phyloP scores from a whole-genome alignment of 2,888 invertebrate species.

The Erebia ligea region DNA sequence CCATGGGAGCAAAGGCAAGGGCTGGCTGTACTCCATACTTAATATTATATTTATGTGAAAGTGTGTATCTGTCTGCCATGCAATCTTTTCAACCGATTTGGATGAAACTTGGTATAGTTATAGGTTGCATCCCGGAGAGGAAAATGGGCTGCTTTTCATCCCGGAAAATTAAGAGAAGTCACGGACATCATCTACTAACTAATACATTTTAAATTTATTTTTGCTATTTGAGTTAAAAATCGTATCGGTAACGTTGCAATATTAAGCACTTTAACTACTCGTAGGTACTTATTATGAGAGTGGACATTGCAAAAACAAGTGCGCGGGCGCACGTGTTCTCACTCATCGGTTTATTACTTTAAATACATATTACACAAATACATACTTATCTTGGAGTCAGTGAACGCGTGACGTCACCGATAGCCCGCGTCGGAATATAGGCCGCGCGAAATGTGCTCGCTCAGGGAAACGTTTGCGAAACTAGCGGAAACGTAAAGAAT shows the following conservation, averaged over 20 bases:
- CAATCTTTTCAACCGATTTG: too few relatives aligned
- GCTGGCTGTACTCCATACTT: too few relatives aligned
- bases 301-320: constrained; percentile 34
- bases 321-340: constrained; percentile 41
- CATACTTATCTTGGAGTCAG: constrained; percentile 54
- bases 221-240: not conserved
- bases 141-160: too few relatives aligned
- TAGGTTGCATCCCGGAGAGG: too few relatives aligned
- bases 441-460: constrained; percentile 40
- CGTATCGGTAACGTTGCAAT: not conserved
- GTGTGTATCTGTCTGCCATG: too few relatives aligned
- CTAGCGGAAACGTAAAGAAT: not conserved
- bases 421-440: constrained; percentile 48
- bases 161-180: too few relatives aligned
- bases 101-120: too few relatives aligned
- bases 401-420: constrained; percentile 72
- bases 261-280: not conserved
- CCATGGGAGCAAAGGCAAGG: too few relatives aligned
- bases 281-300: not conserved
- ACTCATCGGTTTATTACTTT: constrained; percentile 19
- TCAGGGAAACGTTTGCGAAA: constrained; percentile 16
- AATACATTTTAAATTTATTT: too few relatives aligned
- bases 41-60: too few relatives aligned
- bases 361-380: constrained; percentile 30
- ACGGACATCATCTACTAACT: too few relatives aligned